Percentiles rank a stretch among this genome's conserved stretches.
phyloP scores from a whole-genome alignment of 2,888 invertebrate species.

The Sisyra terminalis region DNA sequence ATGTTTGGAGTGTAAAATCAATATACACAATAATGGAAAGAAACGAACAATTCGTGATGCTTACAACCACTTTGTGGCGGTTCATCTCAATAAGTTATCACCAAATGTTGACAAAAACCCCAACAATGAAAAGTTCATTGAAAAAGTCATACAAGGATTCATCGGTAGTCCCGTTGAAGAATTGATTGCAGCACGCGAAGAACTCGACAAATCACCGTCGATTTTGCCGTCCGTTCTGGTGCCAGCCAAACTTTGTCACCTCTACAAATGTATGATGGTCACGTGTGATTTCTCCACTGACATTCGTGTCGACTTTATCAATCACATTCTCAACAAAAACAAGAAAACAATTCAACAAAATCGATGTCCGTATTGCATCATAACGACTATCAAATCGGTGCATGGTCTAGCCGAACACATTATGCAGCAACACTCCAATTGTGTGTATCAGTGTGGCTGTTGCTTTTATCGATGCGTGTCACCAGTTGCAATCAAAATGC shows the following conservation, averaged over 20 bases:
- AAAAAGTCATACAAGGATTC: too few species aligned
- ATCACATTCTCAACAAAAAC: constrained; percentile 20
- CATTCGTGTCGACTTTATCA: constrained; percentile 21
- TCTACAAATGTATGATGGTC: constrained; percentile 38
- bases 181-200: background rate
- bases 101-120: background rate
- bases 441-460: constrained; percentile 42
- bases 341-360: constrained; percentile 15
- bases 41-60: constrained; percentile 22
- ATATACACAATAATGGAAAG: constrained; percentile 25
- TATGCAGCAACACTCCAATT: constrained; percentile 39
- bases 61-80: constrained; percentile 30
- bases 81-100: constrained; percentile 8
- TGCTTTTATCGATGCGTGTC: constrained; percentile 51
- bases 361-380: constrained; percentile 37
- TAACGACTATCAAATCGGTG: constrained; percentile 25
- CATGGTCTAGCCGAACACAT: constrained; percentile 37
- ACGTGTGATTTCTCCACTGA: constrained; percentile 32
- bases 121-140: too few species aligned
- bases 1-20: constrained; percentile 30
- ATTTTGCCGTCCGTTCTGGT: constrained; percentile 23
- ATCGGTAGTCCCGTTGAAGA: too few species aligned
- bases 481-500: constrained; percentile 32
- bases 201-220: constrained; percentile 12
- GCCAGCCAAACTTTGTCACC: constrained; percentile 23